A percentile compares a stretch with the other conserved stretches of the same genome.
Evolutionary conservation across 2,113 vertebrate genomes (phyloP).

Genomic region (Caracal caracal): DNA sequence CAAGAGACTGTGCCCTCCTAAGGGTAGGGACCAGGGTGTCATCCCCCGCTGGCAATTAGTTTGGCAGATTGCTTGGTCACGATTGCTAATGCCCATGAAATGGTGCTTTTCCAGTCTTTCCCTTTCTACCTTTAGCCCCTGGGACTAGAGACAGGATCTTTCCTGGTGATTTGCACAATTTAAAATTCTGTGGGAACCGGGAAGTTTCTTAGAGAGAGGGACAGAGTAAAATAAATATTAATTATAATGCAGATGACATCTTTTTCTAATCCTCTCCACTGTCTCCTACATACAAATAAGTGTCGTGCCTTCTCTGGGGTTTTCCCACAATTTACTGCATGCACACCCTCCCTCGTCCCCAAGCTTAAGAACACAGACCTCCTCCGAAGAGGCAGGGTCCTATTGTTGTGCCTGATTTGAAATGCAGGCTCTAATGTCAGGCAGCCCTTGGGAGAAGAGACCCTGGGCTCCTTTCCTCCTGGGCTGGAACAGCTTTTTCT

Average conservation of each 20-base stretch:
- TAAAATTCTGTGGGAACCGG: conserved; percentile 38
- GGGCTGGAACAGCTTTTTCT: background rate
- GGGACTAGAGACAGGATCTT: background rate
- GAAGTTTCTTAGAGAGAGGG: conserved; percentile 9
- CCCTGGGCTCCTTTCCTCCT: background rate
- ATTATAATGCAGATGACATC: conserved; percentile 61
- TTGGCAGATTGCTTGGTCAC: background rate
- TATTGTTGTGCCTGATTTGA: conserved; percentile 50
- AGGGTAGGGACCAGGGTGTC: background rate
- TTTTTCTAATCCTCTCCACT: conserved; percentile 16
- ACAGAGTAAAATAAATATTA: conserved; percentile 53
- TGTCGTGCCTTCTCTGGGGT: background rate
- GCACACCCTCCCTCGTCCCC: background rate
- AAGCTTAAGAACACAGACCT: background rate
- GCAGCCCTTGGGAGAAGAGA: background rate
- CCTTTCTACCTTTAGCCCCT: background rate
- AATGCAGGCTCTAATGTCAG: conserved; percentile 19
- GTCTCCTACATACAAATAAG: conserved; percentile 45
- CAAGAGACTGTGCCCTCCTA: background rate
- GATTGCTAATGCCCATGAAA: background rate
- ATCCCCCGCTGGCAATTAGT: too few relatives aligned
- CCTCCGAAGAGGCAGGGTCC: background rate
- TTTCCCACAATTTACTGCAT: background rate
- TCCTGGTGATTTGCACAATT: conserved; percentile 5
- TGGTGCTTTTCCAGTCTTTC: background rate